phyloP scores from a whole-genome alignment of 2,113 vertebrate species.

The Lamprotornis superbus region DNA sequence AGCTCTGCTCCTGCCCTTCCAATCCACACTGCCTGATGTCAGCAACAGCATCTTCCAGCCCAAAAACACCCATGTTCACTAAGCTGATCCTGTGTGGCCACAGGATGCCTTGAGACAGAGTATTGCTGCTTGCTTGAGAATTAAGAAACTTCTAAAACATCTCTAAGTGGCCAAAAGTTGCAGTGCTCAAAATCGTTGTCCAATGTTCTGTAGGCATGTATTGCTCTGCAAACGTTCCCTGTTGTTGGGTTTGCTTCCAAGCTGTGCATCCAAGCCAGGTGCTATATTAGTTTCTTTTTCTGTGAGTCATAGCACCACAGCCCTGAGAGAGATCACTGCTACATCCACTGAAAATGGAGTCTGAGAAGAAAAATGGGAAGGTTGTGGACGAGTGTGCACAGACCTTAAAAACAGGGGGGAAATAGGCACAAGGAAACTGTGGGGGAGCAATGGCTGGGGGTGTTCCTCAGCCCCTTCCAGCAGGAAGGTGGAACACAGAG shows the following conservation, averaged over 20 bases:
- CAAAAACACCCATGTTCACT: neutral
- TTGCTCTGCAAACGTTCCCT: neutral
- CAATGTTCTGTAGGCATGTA: neutral
- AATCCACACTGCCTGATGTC: fast-evolving
- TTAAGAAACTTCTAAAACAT: neutral
- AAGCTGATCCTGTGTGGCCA: fast-evolving
- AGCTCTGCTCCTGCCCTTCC: neutral
- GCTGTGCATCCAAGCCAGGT: neutral
- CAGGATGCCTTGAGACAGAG: neutral
- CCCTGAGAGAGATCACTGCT: neutral
- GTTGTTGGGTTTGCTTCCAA: neutral
- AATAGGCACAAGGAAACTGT: neutral
- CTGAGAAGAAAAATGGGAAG: neutral
- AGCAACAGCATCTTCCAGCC: neutral
- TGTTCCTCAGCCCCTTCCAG: neutral
- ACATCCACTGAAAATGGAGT: neutral
- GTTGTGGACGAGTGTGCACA: neutral
- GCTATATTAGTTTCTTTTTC: neutral
- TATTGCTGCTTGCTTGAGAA: neutral
- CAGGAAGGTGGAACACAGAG: neutral
- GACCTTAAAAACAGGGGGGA: neutral
- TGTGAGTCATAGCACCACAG: neutral
- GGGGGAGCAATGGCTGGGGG: neutral
- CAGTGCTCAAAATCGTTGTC: neutral
- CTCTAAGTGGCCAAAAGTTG: neutral